Evolutionary conservation across 92 coral and sea anemone genomes (phyloP), one percentile per base, ranked within the genome.

Genomic region (Muricea muricata): DNA sequence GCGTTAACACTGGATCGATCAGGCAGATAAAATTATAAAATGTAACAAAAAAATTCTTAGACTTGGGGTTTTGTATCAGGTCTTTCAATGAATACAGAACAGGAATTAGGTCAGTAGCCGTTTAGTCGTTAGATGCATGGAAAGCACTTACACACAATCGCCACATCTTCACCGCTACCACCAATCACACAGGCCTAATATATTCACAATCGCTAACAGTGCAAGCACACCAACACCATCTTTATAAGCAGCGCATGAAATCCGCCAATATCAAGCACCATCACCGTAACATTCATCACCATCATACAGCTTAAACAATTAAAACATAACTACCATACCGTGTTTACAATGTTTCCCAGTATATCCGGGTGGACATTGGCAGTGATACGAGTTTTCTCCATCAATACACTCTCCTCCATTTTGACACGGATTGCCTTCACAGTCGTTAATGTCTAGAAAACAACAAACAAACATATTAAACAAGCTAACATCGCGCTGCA

Each of bases 311-410:
- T 37, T 37, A 48, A 48, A 2, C 26, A 52, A 20, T 8, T 52
- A 52, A 23, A 20, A 18, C 4, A 52, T 17, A 52, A 52, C 26
- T 18, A 2, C 20, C 58, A 12, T 75, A 75, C 80, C 61, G 20
- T 75, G 80, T 75, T 75, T 66, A 50, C 80, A 75, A 3, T 45
- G n/a, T 47, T 75, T 75, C 29, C 80, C 80, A 21, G 65, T 75
- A 34, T 47, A 75, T 29, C 80, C 80, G 3, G 80, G 30, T 12
- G 12, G 41, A 23, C 80, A 75, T 26, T 75, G 80, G 24, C 80
- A 75, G 0, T 25, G 65, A 15, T 75, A 75, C 17, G 80, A 75
- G 65, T 75, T 75, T 75, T 26, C 11, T 26, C 65, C 80, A 31
- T 75, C 80, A 7, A 75, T 18, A 35, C 80, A 75, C 12, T 47